A percentile compares a stretch with the other conserved stretches of the same genome.
These are phyloP conservation scores for Papilio polytes DNA, from an alignment of 1,140 invertebrate species.

Conservation along the genomic window DNA sequence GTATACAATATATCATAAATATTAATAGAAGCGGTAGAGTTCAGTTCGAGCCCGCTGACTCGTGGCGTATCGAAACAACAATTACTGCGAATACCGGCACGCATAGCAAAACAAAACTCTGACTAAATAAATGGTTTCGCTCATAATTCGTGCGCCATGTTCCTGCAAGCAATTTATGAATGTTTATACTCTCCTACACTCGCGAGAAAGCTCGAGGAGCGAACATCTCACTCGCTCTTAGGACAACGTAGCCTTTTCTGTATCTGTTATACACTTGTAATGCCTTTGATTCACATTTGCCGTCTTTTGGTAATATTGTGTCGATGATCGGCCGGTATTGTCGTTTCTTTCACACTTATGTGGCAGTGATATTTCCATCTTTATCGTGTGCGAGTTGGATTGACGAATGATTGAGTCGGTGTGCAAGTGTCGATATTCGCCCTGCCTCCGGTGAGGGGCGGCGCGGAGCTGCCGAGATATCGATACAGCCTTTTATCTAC, in stretches of 20 bases:
- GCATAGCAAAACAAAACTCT: constrained; percentile 57
- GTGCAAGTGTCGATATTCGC: constrained; percentile 60
- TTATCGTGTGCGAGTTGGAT: constrained; percentile 61
- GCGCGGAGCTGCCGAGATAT: constrained; percentile 36
- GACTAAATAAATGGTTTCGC: constrained; percentile 62
- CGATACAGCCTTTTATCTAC: constrained; percentile 13
- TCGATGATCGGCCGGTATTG: constrained; percentile 55
- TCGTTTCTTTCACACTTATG: constrained; percentile 54
- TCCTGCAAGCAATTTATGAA: constrained; percentile 42
- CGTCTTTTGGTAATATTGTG: constrained; percentile 53
- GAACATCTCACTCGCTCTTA: constrained; percentile 57
- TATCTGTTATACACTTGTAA: constrained; percentile 43
- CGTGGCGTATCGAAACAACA: constrained; percentile 65
- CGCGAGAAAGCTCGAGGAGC: constrained; percentile 51
- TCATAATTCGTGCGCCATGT: constrained; percentile 55
- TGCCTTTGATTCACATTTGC: constrained; percentile 54
- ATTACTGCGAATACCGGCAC: constrained; percentile 56
- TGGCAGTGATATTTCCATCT: constrained; percentile 57
- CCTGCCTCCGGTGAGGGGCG: constrained; percentile 54
- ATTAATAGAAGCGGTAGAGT: constrained; percentile 40
- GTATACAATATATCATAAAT: constrained; percentile 42
- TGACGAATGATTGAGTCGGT: constrained; percentile 73
- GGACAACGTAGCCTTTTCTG: constrained; percentile 46
- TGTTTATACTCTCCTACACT: constrained; percentile 45
- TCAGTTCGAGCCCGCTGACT: constrained; percentile 41